Base-by-base conservation (phyloP, 2,888 invertebrate genomes). In the Cepaea hortensis region DNA sequence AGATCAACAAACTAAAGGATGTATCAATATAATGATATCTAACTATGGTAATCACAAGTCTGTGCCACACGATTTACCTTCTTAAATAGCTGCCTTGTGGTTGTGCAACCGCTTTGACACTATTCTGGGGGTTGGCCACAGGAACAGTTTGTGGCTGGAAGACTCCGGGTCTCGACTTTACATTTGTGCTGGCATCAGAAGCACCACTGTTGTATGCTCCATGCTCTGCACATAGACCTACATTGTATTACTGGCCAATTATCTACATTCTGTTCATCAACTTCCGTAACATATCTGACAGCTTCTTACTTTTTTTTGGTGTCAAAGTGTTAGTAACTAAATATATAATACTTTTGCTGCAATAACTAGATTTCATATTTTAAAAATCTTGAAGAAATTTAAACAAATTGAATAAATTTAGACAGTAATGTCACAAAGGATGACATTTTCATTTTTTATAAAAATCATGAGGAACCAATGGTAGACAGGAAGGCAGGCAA, bases 71-170 rank as follows among this genome's bases (percentile, higher is more conserved):
- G 50, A 13, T 48, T 81, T 48, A 87, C 87, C 87, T 84, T 62
- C 79, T 79, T 55, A 87, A 75, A 46, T 87, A 87, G 50, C 87
- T 84, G 20, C 87, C 87, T 35, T 84, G 87, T 23, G 70, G 87
- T n/a, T 84, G 84, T 35, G 84, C 4, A 72, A 72, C 87, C 23
- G 84, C 75, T 65, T 65, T 84, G 7, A 68, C 73, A 23, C 61
- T 81, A 75, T 80, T 81, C 75, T 80, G 84, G 6, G n/a, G 50
- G 35, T 23, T 68, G 23, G 76, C 35, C 0, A 55, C 61, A 20
- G 81, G 70, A 13, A 55, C 18, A 62, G 68, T 20, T 5, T 76
- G 76, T 35, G 87, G 72, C 23, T 84, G 35, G 72, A 84, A 79
- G 46, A 70, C 80, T 6, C 84, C 87, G 15, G 87, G 72, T 11